Percentiles rank a stretch among this genome's conserved stretches.
phyloP scores from a whole-genome alignment of 2,888 invertebrate genomes.

The Lamellibrachia satsuma region DNA sequence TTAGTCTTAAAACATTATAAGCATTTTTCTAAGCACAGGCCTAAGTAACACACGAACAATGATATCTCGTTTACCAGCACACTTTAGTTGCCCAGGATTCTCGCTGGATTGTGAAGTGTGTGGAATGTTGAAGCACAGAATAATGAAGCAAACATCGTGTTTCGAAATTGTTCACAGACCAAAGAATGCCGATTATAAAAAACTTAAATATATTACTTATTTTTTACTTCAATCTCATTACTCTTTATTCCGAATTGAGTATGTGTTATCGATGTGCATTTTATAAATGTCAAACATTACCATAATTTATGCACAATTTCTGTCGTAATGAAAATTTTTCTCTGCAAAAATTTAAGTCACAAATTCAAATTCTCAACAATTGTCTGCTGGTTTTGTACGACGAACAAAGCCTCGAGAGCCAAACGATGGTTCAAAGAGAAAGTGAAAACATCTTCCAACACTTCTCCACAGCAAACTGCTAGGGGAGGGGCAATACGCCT shows the following conservation, averaged over 20 bases:
- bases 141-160: too few relatives aligned
- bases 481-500: not conserved
- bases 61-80: too few relatives aligned
- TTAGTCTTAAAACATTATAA: too few relatives aligned
- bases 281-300: not conserved
- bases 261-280: too few relatives aligned
- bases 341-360: not conserved
- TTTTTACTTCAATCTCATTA: not conserved
- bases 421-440: not conserved
- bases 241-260: not conserved
- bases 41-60: too few relatives aligned
- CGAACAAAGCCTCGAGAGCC: not conserved
- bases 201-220: not conserved
- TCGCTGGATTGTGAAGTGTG: too few relatives aligned
- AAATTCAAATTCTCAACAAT: slow-evolving; percentile 9
- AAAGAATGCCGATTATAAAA: not conserved
- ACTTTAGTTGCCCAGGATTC: too few relatives aligned
- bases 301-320: not conserved
- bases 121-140: too few relatives aligned
- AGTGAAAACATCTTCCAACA: not conserved
- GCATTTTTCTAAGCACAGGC: too few relatives aligned
- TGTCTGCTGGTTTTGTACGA: not conserved
- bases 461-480: not conserved
- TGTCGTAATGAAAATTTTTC: not conserved
- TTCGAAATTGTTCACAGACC: too few relatives aligned